Evolutionary conservation across 2,888 invertebrate genomes (phyloP).

Genomic region (Dorcus hopei): DNA sequence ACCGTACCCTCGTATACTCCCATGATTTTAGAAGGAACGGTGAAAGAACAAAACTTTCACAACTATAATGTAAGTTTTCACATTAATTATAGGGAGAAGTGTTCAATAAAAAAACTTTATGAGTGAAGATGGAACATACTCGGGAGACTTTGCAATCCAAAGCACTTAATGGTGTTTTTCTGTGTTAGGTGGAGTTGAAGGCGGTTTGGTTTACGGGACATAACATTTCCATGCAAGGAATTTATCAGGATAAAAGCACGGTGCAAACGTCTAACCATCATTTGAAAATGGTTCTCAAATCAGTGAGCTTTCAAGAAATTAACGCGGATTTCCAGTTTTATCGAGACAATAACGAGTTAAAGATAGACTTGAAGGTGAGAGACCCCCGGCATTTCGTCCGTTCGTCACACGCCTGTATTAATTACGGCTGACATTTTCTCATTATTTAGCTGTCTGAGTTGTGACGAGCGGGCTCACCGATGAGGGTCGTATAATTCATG

Average conservation of each 20-base stretch:
- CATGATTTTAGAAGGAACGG: conserved; percentile 60
- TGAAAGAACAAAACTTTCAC: conserved; percentile 64
- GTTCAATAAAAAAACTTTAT: conserved; percentile 31
- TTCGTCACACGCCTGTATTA: conserved; percentile 39
- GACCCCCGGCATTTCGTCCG: conserved; percentile 1
- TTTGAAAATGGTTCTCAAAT: conserved; percentile 61
- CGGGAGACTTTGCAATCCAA: conserved; percentile 29
- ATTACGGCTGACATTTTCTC: conserved; percentile 42
- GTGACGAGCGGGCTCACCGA: conserved; percentile 23
- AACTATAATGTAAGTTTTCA: conserved; percentile 64
- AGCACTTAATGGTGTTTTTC: conserved; percentile 27
- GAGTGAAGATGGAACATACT: conserved; percentile 27
- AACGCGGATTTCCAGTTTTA: conserved; percentile 64
- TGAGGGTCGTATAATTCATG: conserved; percentile 10
- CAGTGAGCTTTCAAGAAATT: conserved; percentile 71
- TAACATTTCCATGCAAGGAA: conserved; percentile 65
- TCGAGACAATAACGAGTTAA: conserved; percentile 65
- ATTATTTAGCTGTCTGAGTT: conserved; percentile 40
- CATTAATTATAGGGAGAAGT: conserved; percentile 33
- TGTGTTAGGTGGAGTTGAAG: conserved; percentile 61
- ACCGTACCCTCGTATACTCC: conserved; percentile 73
- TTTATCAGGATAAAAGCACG: conserved; percentile 72
- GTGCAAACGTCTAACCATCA: conserved; percentile 62
- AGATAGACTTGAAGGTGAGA: conserved; percentile 62
- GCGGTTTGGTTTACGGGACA: conserved; percentile 82